These are phyloP conservation scores for Nothobranchius kuhntae DNA, from an alignment of 2,113 vertebrate species.

Conservation along the genomic window DNA sequence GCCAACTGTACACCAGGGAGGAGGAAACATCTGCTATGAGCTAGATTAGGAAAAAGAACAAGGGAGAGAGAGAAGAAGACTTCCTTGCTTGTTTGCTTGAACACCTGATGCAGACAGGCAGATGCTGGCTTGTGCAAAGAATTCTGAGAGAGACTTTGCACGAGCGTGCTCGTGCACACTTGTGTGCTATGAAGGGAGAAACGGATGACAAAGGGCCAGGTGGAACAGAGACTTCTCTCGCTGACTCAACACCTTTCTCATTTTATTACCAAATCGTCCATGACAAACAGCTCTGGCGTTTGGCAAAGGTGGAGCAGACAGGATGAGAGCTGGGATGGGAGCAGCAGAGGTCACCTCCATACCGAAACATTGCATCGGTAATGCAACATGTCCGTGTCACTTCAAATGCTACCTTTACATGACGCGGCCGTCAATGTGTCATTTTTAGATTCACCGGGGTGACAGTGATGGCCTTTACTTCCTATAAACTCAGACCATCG, in stretches of 20 bases:
- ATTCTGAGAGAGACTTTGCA: constrained; percentile 30
- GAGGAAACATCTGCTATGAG: constrained; percentile 67
- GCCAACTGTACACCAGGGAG: constrained; percentile 45
- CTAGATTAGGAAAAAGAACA: constrained; percentile 31
- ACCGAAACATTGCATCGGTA: constrained; percentile 61
- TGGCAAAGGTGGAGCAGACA: constrained; percentile 68
- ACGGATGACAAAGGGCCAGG: constrained; percentile 66
- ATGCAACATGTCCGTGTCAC: constrained; percentile 67
- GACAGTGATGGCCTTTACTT: constrained; percentile 65
- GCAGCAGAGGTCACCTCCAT: constrained; percentile 59
- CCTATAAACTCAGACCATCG: constrained; percentile 44
- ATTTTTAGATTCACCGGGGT: constrained; percentile 52
- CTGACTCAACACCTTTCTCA: constrained; percentile 76
- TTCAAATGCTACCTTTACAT: constrained; percentile 67
- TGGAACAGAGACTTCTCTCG: constrained; percentile 66
- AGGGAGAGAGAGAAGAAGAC: constrained; percentile 11
- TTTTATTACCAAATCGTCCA: constrained; percentile 82
- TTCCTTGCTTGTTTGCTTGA: constrained; percentile 5
- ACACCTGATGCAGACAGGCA: constrained; percentile 16
- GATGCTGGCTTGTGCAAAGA: not conserved
- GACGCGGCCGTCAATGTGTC: constrained; percentile 63
- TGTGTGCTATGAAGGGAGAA: constrained; percentile 60
- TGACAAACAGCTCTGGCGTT: constrained; percentile 76
- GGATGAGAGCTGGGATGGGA: constrained; percentile 57
- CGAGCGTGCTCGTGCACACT: not conserved